Conservation (phyloP, 2,113 vertebrate species). For the Coryphaenoides rupestris region DNA sequence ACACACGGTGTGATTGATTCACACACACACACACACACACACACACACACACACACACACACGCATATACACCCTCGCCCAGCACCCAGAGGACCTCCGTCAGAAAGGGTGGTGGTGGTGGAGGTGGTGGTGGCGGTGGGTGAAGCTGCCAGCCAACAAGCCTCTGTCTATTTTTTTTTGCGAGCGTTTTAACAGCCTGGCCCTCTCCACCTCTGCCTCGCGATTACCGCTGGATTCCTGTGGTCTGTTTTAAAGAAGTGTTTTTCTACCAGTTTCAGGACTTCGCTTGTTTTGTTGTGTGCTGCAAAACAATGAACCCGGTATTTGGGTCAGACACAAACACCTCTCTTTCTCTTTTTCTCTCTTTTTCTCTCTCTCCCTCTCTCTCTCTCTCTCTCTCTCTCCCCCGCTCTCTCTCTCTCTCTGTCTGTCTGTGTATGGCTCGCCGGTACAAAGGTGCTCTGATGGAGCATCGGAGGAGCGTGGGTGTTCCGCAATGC, state of each 20-base stretch:
- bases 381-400: too few relatives aligned
- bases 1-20: conserved; percentile 31
- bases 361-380: too few relatives aligned
- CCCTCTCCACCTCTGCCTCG: conserved; percentile 27
- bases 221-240: conserved; percentile 58
- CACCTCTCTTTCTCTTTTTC: conserved; percentile 3
- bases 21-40: conserved; percentile 1
- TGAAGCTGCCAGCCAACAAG: conserved; percentile 15
- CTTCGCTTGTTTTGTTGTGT: conserved; percentile 38
- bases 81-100: conserved; percentile 44
- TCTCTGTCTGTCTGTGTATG: not conserved
- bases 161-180: conserved; percentile 15
- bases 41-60: too few relatives aligned
- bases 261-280: conserved; percentile 34
- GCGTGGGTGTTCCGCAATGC: conserved; percentile 22
- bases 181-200: conserved; percentile 48
- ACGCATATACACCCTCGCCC: conserved; percentile 25
- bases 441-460: not conserved
- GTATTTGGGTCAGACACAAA: conserved; percentile 45
- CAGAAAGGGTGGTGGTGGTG: too few relatives aligned
- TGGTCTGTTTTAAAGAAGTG: conserved; percentile 51
- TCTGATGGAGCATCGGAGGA: not conserved
- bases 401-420: not conserved
- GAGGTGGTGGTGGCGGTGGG: conserved; percentile 7
- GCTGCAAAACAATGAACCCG: conserved; percentile 38